Conservation (phyloP, 2,797 vertebrate genomes). For the Emydoidea blandingii region DNA sequence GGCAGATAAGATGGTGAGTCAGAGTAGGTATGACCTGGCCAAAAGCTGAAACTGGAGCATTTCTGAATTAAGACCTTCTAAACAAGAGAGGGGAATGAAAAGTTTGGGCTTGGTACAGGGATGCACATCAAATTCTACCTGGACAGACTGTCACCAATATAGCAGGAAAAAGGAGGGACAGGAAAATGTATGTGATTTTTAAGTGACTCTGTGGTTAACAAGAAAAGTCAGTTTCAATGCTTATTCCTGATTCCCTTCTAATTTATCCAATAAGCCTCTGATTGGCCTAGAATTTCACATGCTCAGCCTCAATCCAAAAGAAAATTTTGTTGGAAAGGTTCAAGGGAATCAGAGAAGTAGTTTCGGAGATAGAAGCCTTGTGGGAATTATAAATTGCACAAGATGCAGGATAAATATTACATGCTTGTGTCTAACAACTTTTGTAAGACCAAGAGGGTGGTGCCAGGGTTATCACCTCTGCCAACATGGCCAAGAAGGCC, state of each 20-base stretch:
- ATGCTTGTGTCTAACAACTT: background rate
- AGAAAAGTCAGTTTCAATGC: background rate
- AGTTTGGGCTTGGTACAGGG: background rate
- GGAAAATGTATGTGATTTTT: background rate
- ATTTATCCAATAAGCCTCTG: background rate
- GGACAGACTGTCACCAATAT: background rate
- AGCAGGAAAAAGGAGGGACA: background rate
- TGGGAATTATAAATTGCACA: fast-evolving
- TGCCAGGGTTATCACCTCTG: background rate
- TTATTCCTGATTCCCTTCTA: background rate
- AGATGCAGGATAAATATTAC: background rate
- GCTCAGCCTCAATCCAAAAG: background rate
- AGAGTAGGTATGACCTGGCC: background rate
- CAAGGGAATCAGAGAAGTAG: background rate
- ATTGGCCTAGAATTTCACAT: background rate
- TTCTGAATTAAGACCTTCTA: constrained; percentile 25
- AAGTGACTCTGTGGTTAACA: background rate
- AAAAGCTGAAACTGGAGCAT: constrained; percentile 31
- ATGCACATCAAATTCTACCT: background rate
- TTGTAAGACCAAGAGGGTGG: background rate
- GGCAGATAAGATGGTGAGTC: background rate
- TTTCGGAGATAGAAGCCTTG: background rate
- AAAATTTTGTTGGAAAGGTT: fast-evolving
- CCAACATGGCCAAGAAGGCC: background rate
- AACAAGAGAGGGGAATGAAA: background rate